These are phyloP conservation scores for Conus betulinus DNA, from an alignment of 1,140 invertebrate species.

Conservation along the genomic window DNA sequence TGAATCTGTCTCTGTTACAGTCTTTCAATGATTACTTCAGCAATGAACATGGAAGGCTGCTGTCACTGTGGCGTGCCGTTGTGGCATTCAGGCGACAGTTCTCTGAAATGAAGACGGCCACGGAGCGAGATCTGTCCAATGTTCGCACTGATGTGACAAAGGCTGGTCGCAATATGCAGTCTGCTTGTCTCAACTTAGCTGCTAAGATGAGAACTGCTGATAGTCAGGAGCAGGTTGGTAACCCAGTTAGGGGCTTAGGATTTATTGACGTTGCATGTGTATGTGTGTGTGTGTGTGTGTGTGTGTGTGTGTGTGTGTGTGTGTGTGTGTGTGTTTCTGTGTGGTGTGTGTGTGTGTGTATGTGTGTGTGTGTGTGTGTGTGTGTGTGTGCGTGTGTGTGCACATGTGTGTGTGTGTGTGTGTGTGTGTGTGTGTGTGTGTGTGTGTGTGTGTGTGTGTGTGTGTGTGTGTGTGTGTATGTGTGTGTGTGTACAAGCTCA, in stretches of 20 bases:
- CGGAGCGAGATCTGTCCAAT: constrained; percentile 90
- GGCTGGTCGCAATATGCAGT: constrained; percentile 76
- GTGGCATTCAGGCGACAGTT: constrained; percentile 87
- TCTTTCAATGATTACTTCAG: constrained; percentile 94
- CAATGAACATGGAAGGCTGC: constrained; percentile 84
- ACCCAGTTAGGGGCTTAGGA: too few species aligned
- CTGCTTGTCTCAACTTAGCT: constrained; percentile 73
- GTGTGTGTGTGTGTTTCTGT: too few species aligned
- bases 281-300: too few species aligned
- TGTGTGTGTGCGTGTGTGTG: too few species aligned
- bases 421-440: too few species aligned
- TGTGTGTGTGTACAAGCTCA: neutral
- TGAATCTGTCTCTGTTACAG: constrained; percentile 71
- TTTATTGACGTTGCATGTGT: too few species aligned
- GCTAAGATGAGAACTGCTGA: constrained; percentile 72
- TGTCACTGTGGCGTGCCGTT: constrained; percentile 92
- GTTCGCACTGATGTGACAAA: constrained; percentile 82
- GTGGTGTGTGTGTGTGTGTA: too few species aligned
- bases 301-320: too few species aligned
- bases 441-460: too few species aligned
- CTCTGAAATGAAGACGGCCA: constrained; percentile 89
- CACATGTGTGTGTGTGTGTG: too few species aligned
- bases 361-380: too few species aligned
- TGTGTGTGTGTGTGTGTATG: neutral
- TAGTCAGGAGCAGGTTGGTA: constrained; percentile 68